Percentiles rank a stretch among this genome's conserved stretches.
Evolutionary conservation across 2,797 vertebrate genomes (phyloP).

Genomic region (Enteromius thamalakanensis): DNA sequence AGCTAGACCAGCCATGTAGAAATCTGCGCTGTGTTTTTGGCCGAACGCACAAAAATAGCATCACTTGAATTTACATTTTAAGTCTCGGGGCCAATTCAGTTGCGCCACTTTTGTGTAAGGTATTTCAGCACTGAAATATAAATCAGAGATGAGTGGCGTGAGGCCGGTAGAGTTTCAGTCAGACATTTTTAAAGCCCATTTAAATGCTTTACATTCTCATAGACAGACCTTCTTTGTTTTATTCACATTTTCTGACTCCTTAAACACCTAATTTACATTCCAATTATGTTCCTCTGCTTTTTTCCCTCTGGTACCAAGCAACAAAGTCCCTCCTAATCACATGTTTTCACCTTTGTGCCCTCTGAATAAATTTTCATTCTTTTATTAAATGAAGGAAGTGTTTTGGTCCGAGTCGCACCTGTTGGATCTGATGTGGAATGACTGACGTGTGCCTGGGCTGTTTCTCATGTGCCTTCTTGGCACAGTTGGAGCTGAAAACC

Average conservation of each 20-base stretch:
- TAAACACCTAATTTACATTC: constrained; percentile 49
- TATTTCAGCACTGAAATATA: neutral
- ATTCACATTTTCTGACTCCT: constrained; percentile 30
- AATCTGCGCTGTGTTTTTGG: constrained; percentile 38
- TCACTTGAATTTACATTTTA: constrained; percentile 41
- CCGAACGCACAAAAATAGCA: constrained; percentile 35
- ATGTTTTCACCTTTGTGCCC: constrained; percentile 42
- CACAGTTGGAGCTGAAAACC: neutral
- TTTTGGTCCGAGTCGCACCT: constrained; percentile 19
- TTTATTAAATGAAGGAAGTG: constrained; percentile 20
- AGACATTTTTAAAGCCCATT: neutral
- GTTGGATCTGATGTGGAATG: constrained; percentile 29
- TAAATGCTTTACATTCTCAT: constrained; percentile 17
- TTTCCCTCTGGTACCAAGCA: constrained; percentile 36
- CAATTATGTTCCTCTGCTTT: constrained; percentile 28
- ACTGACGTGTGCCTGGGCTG: constrained; percentile 12
- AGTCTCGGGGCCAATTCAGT: constrained; percentile 8
- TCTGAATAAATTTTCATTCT: constrained; percentile 41
- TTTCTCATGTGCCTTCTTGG: constrained; percentile 19
- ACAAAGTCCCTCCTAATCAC: constrained; percentile 46
- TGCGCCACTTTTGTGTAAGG: neutral
- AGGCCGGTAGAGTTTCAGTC: neutral
- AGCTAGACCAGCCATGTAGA: constrained; percentile 18
- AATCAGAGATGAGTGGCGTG: neutral
- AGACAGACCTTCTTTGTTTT: constrained; percentile 17